Evolutionary conservation across 2,797 vertebrate species (phyloP).

Genomic region (Pachyuromys duprasi): DNA sequence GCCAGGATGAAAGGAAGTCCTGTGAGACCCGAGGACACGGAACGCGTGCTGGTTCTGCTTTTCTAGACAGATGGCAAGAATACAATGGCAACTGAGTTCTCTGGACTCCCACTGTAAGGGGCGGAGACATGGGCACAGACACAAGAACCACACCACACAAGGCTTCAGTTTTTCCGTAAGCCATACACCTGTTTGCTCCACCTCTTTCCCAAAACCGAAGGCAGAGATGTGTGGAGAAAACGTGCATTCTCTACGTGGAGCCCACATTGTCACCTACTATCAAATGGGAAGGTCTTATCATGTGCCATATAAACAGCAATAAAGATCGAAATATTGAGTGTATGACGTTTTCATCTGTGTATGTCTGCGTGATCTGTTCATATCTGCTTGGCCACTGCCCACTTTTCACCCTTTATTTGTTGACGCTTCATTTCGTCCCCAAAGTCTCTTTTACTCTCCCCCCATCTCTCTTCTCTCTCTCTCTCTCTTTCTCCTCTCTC

Average conservation of each 20-base stretch:
- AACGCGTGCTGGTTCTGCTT: not conserved
- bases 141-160: not conserved
- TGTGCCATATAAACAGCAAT: not conserved
- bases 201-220: slow-evolving; percentile 5
- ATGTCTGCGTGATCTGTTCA: not conserved
- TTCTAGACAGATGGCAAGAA: not conserved
- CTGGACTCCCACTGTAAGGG: not conserved
- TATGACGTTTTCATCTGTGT: not conserved
- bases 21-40: not conserved
- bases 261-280: not conserved
- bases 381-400: not conserved
- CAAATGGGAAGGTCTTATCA: not conserved
- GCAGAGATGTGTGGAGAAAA: too few species aligned
- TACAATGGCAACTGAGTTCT: not conserved
- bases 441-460: not conserved
- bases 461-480: too few species aligned
- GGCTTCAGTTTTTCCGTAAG: not conserved
- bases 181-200: not conserved
- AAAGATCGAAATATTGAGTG: not conserved
- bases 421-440: not conserved
- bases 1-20: not conserved
- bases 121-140: not conserved
- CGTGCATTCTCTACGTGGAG: not conserved
- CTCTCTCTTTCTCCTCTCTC: too few species aligned
- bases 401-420: too few species aligned